Base-by-base conservation (phyloP, 2,888 invertebrate genomes). In the Caenorhabditis japonica region DNA sequence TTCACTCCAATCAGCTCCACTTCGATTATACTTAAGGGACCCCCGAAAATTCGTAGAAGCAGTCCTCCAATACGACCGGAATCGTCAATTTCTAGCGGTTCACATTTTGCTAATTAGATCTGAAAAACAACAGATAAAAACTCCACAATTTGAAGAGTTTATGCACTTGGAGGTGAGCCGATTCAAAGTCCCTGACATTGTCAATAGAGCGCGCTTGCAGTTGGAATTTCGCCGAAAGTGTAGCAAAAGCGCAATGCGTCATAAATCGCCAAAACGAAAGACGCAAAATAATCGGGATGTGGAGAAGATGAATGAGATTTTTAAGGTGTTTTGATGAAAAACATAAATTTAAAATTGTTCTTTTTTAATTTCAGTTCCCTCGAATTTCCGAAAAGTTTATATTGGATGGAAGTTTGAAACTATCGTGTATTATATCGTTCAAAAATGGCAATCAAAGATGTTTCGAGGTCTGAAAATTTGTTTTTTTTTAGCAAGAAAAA, bases 211-310 rank as follows among this genome's bases (percentile, higher is more conserved):
- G 21, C 8, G 19, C 3, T 21, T 44, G 19, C 39, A 60, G 69
- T 53, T 69, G 58, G 71, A 71, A 27, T 58, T 71, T 43, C 71
- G 71, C 4, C 58, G 62, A 21, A 71, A 62, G 30, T 71, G 58
- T 38, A 53, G 47, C 15, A 55, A 52, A 53, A 53, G 62, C 17
- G 53, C 58, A 34, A 64, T 71, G 71, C 44, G 71, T 34, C 71
- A 71, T 43, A 71, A 71, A 21, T 64, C 62, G 3, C 69, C 60
- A 27, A 69, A 69, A 36, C 30, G 69, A 4, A 46, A 41, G 15
- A 49, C 68, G 0, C 15, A 7, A 0, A 25, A 38, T 3, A 43
- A 21, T 15, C 47, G 49, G 15, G 60, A 60, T 33, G 60, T 69
- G 10, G 69, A 69, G 33, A 55, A 69, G 39, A 34, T 69, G 13